Evolutionary conservation across 2,113 vertebrate species (phyloP), one percentile per base, ranked within the genome.

Genomic region (Natator depressus): DNA sequence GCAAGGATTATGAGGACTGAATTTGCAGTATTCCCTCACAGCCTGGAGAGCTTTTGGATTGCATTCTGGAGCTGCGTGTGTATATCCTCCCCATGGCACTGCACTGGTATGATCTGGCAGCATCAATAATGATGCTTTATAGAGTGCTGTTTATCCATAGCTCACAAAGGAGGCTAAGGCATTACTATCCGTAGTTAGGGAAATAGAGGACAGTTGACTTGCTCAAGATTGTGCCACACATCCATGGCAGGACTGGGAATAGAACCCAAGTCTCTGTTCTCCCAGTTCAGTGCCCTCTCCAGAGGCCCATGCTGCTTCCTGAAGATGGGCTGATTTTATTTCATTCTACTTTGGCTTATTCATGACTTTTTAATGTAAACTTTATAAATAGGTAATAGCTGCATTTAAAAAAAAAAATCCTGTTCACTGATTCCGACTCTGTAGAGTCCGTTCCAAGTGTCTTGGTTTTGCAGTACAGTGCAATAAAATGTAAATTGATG

Each of bases 241-340:
- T 84, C 55, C 0, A 20, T 17, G 17, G 55, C 20, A 7, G 79
- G 69, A 62, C 29, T 17, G 1, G 46, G 14, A 79, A 5, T 0
- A 0, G 5, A n/a, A 38, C 19, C 17, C 31, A 5, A 38, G 35
- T 69, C 65, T 49, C 55, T 14, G 38, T 53, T 53, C 13, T 25
- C 82, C 14, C 2, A 51, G 20, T 0, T 29, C 50, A 24, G 20
- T 0, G 8, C 29, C 29, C 42, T 75, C 42, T 29, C 75, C 47
- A 7, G 38, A 46, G 84, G 62, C 6, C 46, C 29, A 2, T 20
- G 0, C 62, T 0, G 1, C n/a, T 51, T 24, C 2, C 24, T 47
- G 22, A 27, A 76, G 75, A 47, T 47, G 25, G 10, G 24, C 25
- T 47, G 22, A 46, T 76, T 46, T 76, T 14, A 6, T 76, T 76